A percentile compares a stretch with the other conserved stretches of the same genome.
These are phyloP conservation scores for Amorpha juglandis DNA, from an alignment of 2,888 invertebrate species.

Conservation along the genomic window DNA sequence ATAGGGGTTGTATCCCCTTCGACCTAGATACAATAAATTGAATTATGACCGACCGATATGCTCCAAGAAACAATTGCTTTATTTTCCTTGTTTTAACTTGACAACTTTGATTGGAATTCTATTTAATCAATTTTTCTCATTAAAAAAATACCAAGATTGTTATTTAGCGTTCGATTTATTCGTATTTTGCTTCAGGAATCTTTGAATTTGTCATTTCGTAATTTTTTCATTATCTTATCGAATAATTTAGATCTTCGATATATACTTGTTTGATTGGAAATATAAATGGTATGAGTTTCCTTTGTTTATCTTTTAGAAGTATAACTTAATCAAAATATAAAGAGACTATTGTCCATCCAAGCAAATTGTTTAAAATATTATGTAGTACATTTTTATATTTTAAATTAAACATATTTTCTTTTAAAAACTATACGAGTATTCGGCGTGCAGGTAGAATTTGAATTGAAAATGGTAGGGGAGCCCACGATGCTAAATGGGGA, in stretches of 20 bases:
- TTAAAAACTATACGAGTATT: no score
- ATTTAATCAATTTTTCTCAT: neutral
- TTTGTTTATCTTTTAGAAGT: neutral
- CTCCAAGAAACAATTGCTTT: slow-evolving; percentile 27
- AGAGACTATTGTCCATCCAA: no score
- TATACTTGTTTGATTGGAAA: neutral
- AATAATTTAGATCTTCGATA: neutral
- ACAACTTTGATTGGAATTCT: slow-evolving; percentile 4
- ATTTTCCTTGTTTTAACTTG: neutral
- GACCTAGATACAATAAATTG: slow-evolving; percentile 50
- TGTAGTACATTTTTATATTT: no score
- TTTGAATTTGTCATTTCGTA: neutral
- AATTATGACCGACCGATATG: slow-evolving; percentile 42
- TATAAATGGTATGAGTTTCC: neutral
- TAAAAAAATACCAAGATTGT: neutral
- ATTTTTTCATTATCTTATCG: neutral
- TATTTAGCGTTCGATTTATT: neutral
- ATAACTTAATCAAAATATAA: no score
- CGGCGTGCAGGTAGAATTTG: no score
- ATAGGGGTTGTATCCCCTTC: slow-evolving; percentile 23
- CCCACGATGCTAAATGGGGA: no score
- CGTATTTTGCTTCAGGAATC: neutral
- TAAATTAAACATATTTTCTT: no score
- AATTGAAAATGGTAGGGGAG: no score
- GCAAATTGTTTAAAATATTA: no score